Conservation (phyloP, 2,113 vertebrate genomes). For the Pseudolaguvia tuberculata region DNA sequence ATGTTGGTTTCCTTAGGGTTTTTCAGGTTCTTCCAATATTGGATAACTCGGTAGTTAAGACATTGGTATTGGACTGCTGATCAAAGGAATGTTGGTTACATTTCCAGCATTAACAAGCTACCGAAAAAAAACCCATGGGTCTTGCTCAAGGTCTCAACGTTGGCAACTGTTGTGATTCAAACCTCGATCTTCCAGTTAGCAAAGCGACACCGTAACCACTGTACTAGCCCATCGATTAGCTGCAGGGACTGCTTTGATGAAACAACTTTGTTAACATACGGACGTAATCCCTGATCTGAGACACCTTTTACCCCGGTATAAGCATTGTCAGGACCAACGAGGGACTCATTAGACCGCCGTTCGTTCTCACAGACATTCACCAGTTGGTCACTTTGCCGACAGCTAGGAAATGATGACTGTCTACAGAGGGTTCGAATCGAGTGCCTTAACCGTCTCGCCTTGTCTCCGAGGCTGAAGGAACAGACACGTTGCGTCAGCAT, state of each 20-base stretch:
- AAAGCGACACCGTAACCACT: too few relatives aligned
- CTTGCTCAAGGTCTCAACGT: too few relatives aligned
- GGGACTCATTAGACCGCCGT: too few relatives aligned
- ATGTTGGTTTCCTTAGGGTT: neutral
- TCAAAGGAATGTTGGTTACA: neutral
- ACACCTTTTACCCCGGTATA: neutral
- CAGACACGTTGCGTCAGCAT: neutral
- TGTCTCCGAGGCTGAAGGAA: constrained; percentile 10
- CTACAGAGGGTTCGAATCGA: constrained; percentile 1
- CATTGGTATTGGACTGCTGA: too few relatives aligned
- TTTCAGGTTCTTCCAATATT: neutral
- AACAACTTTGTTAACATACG: neutral
- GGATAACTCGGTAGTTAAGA: too few relatives aligned
- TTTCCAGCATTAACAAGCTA: neutral
- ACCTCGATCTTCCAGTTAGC: too few relatives aligned
- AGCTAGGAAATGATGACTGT: constrained; percentile 19
- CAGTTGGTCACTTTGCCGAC: constrained; percentile 37
- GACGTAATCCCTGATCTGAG: neutral
- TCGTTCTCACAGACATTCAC: too few relatives aligned
- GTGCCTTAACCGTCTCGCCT: neutral
- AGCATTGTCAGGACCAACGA: too few relatives aligned
- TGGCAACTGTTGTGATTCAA: too few relatives aligned
- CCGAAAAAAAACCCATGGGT: too few relatives aligned
- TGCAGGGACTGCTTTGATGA: neutral
- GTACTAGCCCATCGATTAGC: neutral